Conservation (phyloP, 2,888 invertebrate genomes). For the Sycophila texana region DNA sequence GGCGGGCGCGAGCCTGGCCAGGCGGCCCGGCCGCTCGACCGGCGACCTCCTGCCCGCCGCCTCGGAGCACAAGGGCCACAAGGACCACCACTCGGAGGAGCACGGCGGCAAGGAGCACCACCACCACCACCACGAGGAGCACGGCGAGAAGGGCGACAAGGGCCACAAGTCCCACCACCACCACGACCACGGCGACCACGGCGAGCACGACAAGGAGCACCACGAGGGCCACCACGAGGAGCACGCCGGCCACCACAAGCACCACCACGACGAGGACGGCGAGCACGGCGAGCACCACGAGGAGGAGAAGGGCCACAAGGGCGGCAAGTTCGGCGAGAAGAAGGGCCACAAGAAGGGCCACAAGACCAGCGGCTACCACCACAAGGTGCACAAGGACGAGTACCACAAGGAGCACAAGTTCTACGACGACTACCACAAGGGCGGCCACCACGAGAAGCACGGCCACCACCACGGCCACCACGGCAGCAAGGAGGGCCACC, state of each 20-base stretch:
- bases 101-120: constrained; percentile 85
- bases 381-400: constrained; percentile 87
- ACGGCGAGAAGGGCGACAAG: constrained; percentile 87
- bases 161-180: constrained; percentile 87
- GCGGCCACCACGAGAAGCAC: constrained; percentile 83
- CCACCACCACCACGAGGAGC: constrained; percentile 82
- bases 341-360: constrained; percentile 87
- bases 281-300: constrained; percentile 83
- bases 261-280: constrained; percentile 81
- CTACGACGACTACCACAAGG: constrained; percentile 85
- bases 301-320: constrained; percentile 82
- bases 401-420: constrained; percentile 87
- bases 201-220: constrained; percentile 79
- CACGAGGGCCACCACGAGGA: constrained; percentile 81
- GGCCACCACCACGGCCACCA: constrained; percentile 83
- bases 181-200: constrained; percentile 81
- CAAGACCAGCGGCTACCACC: constrained; percentile 87
- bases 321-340: constrained; percentile 84
- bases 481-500: constrained; percentile 79
- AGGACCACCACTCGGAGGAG: constrained; percentile 78
- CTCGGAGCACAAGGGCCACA: constrained; percentile 26
- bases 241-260: constrained; percentile 80
- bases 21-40: background rate
- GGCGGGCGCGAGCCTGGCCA: constrained; percentile 3
- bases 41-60: constrained; percentile 25